Evolutionary conservation across 2,797 vertebrate species (phyloP).

Genomic region (Podarcis siculus): DNA sequence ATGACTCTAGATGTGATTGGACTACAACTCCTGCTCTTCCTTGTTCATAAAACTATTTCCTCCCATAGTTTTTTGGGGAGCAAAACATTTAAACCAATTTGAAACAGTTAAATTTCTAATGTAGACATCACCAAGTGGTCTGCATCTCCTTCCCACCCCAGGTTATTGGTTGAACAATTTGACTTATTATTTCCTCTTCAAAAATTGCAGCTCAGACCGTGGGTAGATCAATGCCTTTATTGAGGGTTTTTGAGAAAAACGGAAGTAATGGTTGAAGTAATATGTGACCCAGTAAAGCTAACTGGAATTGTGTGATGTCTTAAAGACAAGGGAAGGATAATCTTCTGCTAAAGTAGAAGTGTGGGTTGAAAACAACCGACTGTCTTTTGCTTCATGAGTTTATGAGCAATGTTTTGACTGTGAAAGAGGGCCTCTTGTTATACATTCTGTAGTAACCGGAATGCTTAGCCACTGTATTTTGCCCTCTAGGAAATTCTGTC

Average conservation of each 20-base stretch:
- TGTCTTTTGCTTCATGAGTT: constrained; percentile 47
- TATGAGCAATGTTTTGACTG: constrained; percentile 46
- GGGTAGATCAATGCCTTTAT: constrained; percentile 36
- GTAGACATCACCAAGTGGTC: constrained; percentile 43
- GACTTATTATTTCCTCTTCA: constrained; percentile 27
- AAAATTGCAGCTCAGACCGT: constrained; percentile 20
- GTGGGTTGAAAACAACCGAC: not conserved
- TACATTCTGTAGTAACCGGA: constrained; percentile 58
- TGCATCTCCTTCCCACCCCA: constrained; percentile 13
- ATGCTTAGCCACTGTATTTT: constrained; percentile 53
- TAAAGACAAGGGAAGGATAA: not conserved
- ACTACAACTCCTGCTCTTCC: too few relatives aligned
- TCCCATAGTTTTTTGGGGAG: not conserved
- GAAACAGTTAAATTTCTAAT: not conserved
- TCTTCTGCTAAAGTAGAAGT: constrained; percentile 25
- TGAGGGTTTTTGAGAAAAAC: constrained; percentile 27
- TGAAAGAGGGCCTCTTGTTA: constrained; percentile 62
- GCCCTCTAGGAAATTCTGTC: constrained; percentile 20
- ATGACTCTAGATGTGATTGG: too few relatives aligned
- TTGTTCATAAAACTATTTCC: not conserved
- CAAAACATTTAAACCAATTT: not conserved
- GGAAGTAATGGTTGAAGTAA: not conserved
- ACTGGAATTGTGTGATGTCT: constrained; percentile 28
- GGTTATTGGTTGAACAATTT: constrained; percentile 26
- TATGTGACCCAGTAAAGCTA: not conserved